These are phyloP conservation scores for Bolinopsis microptera DNA, from an alignment of 37 sponge, comb jelly and placozoan genomes.

Conservation along the genomic window DNA sequence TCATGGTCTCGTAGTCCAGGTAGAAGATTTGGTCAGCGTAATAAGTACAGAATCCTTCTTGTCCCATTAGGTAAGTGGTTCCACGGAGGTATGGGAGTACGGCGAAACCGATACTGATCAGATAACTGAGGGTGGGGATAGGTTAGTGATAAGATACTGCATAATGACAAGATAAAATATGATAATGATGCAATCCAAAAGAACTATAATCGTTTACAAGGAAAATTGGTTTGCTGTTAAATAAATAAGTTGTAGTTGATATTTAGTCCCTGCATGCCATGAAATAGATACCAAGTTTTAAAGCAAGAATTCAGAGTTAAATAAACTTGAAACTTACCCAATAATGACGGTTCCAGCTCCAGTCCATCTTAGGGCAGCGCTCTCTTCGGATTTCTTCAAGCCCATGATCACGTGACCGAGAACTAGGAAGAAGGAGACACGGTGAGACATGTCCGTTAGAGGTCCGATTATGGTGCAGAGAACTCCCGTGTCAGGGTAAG, in stretches of 20 bases:
- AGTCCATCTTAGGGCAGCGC: neutral
- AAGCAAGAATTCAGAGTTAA: too few species aligned
- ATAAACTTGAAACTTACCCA: neutral
- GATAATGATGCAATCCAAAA: too few species aligned
- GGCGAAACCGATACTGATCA: slow-evolving; percentile 23
- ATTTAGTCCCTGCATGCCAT: too few species aligned
- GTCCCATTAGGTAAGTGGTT: neutral
- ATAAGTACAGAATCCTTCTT: slow-evolving; percentile 54
- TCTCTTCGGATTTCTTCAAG: neutral
- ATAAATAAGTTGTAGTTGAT: too few species aligned
- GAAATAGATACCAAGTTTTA: too few species aligned
- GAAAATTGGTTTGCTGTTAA: too few species aligned
- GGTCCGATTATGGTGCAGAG: slow-evolving; percentile 11
- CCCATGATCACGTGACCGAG: neutral
- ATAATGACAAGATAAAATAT: too few species aligned
- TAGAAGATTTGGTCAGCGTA: neutral
- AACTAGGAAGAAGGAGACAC: slow-evolving; percentile 54
- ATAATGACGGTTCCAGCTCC: neutral
- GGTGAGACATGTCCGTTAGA: slow-evolving; percentile 5
- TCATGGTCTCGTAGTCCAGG: neutral
- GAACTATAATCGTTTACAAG: too few species aligned
- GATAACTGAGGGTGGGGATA: slow-evolving; percentile 3
- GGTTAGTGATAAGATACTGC: too few species aligned
- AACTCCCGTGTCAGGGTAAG: neutral
- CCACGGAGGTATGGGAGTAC: slow-evolving; percentile 13